These are phyloP conservation scores for Periplaneta americana DNA, from an alignment of 1,140 invertebrate genomes.

Conservation along the genomic window DNA sequence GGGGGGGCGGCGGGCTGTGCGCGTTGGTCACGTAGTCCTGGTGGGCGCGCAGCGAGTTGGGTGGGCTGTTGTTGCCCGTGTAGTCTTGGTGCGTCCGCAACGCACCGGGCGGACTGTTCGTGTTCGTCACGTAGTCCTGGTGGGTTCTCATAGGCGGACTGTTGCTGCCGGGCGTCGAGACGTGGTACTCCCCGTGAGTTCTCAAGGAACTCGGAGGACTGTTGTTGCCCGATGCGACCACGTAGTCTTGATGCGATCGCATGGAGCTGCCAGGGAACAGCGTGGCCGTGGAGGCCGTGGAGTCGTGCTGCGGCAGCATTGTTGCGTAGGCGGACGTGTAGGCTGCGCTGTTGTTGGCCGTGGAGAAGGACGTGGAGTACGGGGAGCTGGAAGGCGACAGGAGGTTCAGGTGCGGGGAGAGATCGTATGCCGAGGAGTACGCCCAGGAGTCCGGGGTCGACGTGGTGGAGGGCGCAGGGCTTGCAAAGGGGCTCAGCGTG, in stretches of 20 bases:
- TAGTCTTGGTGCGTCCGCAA: neutral
- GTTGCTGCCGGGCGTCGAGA: neutral
- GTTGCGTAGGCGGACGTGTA: conserved; percentile 20
- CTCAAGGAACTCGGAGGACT: neutral
- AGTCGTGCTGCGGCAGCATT: conserved; percentile 60
- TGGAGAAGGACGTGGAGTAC: conserved; percentile 49
- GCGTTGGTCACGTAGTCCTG: neutral
- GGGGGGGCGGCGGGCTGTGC: neutral
- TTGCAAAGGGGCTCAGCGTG: conserved; percentile 54
- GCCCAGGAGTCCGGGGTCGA: conserved; percentile 56
- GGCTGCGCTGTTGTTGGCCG: conserved; percentile 32
- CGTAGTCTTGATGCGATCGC: neutral
- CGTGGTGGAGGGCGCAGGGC: conserved; percentile 46
- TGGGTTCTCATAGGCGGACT: neutral
- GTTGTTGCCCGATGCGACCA: neutral
- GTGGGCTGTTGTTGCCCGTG: neutral
- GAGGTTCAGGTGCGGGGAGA: conserved; percentile 62
- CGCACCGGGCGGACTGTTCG: neutral
- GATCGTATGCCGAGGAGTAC: conserved; percentile 68
- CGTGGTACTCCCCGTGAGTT: neutral
- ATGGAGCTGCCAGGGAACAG: neutral
- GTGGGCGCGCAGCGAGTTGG: neutral
- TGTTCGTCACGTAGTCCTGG: conserved; percentile 3
- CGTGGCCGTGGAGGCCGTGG: conserved; percentile 51
- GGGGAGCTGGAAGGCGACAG: conserved; percentile 60